These are phyloP conservation scores for Stomorhina lunata DNA, from an alignment of 2,888 invertebrate genomes.

Conservation along the genomic window DNA sequence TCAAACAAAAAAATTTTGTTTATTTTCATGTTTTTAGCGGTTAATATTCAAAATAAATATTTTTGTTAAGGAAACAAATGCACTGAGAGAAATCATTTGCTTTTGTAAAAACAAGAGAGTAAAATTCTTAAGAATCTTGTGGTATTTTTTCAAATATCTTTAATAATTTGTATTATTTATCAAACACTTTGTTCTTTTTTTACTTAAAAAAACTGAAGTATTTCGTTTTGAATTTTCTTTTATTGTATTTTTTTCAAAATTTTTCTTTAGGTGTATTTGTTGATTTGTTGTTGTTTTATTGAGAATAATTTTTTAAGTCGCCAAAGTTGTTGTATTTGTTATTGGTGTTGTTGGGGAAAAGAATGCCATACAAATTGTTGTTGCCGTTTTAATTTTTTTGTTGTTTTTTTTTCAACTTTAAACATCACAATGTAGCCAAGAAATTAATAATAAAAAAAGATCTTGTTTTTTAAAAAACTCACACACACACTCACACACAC, in stretches of 20 bases:
- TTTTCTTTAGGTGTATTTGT: slow-evolving; percentile 48
- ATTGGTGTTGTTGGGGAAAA: slow-evolving; percentile 77
- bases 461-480: slow-evolving; percentile 53
- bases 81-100: too few relatives aligned
- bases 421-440: background rate
- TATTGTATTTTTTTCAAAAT: slow-evolving; percentile 21
- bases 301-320: slow-evolving; percentile 58
- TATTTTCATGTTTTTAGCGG: too few relatives aligned
- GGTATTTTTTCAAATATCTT: slow-evolving; percentile 25
- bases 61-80: too few relatives aligned
- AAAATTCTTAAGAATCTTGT: slow-evolving; percentile 17
- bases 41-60: too few relatives aligned
- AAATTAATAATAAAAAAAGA: slow-evolving; percentile 34
- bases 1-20: too few relatives aligned
- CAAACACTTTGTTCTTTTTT: slow-evolving; percentile 35
- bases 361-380: slow-evolving; percentile 77
- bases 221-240: slow-evolving; percentile 50
- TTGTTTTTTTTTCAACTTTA: slow-evolving; percentile 46
- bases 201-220: slow-evolving; percentile 63
- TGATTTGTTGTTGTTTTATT: slow-evolving; percentile 43
- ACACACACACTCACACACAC: background rate
- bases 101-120: slow-evolving; percentile 24
- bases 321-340: slow-evolving; percentile 67
- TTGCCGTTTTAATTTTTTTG: slow-evolving; percentile 64
- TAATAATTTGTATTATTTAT: slow-evolving; percentile 35